These are phyloP conservation scores for Lytechinus pictus DNA, from an alignment of 35 echinoderm and acorn worm genomes.

Conservation along the genomic window DNA sequence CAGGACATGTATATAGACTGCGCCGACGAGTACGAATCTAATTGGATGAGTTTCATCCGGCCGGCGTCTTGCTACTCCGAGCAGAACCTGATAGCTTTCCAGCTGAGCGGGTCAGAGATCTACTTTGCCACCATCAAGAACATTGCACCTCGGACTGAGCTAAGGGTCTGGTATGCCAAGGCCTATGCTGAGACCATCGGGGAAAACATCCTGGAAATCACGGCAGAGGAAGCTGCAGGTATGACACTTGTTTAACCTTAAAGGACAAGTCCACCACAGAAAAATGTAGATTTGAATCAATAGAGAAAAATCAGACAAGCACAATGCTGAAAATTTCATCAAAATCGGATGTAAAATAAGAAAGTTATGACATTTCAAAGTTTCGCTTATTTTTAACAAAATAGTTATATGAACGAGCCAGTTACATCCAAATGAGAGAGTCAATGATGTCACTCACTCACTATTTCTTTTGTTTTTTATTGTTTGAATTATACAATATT, in stretches of 20 bases:
- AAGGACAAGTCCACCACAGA: too few species aligned
- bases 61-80: conserved; percentile 85
- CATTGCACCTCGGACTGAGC: conserved; percentile 77
- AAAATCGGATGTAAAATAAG: too few species aligned
- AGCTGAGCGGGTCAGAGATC: conserved; percentile 64
- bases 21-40: conserved; percentile 82
- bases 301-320: too few species aligned
- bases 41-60: conserved; percentile 96
- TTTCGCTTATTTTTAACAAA: too few species aligned
- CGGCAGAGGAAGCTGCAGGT: conserved; percentile 93
- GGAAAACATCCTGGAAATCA: conserved; percentile 81
- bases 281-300: too few species aligned
- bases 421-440: too few species aligned
- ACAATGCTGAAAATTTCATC: too few species aligned
- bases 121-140: conserved; percentile 94
- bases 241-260: background rate
- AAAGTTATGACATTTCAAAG: too few species aligned
- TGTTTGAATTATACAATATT: too few species aligned
- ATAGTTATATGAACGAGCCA: too few species aligned
- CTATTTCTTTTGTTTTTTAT: too few species aligned
- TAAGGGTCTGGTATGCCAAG: conserved; percentile 95
- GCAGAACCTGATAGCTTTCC: conserved; percentile 95
- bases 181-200: conserved; percentile 87
- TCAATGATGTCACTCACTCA: too few species aligned
- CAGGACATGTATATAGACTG: conserved; percentile 74